Evolutionary conservation across 2,888 invertebrate genomes (phyloP).

Genomic region (Sphecodes monilicornis): DNA sequence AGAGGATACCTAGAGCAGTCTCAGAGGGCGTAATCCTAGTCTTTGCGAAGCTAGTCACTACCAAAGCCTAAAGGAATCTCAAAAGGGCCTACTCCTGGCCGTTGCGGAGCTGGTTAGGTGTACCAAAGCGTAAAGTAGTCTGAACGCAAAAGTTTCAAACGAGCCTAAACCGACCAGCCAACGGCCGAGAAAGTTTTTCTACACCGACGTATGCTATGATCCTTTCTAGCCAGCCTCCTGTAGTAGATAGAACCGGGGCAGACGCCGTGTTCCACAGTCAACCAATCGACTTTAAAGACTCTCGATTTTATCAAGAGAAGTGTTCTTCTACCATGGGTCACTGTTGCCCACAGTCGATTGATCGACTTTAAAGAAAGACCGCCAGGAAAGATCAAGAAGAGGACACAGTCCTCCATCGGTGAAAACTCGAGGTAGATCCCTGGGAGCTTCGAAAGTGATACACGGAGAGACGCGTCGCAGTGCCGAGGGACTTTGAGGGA

Average conservation of each 20-base stretch:
- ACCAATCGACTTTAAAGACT: conserved; percentile 9
- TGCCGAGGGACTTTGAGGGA: background rate
- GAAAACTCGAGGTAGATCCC: background rate
- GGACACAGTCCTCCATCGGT: background rate
- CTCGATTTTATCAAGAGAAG: conserved; percentile 1
- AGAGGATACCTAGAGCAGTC: background rate
- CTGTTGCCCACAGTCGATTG: background rate
- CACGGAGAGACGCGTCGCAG: background rate
- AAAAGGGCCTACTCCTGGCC: background rate
- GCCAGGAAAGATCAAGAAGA: background rate
- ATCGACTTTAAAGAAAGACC: background rate
- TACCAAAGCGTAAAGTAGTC: too few relatives aligned
- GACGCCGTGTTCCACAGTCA: background rate
- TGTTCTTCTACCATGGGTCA: background rate
- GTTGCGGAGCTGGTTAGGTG: too few relatives aligned
- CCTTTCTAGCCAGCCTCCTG: background rate
- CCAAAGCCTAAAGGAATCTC: background rate
- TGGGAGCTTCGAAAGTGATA: background rate
- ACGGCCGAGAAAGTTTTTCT: background rate
- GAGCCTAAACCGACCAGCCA: background rate
- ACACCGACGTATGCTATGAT: background rate
- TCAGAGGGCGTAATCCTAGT: background rate
- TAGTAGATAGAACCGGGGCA: background rate
- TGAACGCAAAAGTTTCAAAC: background rate
- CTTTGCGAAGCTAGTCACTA: background rate